Conservation (phyloP, 2,113 vertebrate genomes). For the Boulengeromyrus knoepffleri region DNA sequence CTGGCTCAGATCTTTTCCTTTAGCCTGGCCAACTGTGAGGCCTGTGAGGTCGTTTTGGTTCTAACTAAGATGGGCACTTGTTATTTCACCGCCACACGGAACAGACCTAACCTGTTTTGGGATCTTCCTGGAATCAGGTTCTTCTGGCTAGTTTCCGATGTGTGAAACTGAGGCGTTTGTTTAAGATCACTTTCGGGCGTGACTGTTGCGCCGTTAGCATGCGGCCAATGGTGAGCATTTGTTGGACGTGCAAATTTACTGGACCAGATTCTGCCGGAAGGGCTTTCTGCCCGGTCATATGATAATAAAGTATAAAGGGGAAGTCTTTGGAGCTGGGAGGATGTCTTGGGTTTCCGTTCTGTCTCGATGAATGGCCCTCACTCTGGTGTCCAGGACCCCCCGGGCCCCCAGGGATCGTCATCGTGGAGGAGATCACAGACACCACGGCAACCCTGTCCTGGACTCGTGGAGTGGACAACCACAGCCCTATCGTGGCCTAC, state of each 20-base stretch:
- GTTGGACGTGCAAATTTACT: background rate
- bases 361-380: background rate
- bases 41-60: background rate
- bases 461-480: constrained; percentile 86
- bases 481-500: constrained; percentile 87
- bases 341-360: background rate
- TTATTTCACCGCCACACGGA: background rate
- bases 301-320: background rate
- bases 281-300: background rate
- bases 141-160: background rate
- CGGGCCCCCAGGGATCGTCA: constrained; percentile 90
- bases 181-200: background rate
- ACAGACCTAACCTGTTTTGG: background rate
- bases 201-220: background rate
- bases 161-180: background rate
- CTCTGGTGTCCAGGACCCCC: constrained; percentile 72
- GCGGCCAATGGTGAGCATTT: background rate
- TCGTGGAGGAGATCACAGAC: constrained; percentile 92
- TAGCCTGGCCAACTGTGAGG: background rate
- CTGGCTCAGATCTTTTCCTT: background rate
- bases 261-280: background rate
- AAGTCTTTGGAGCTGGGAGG: background rate
- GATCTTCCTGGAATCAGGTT: background rate
- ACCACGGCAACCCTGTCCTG: constrained; percentile 87
- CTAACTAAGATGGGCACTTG: background rate